These are phyloP conservation scores for Drosophila mimetica DNA, from an alignment of 2,888 invertebrate genomes.

Conservation along the genomic window DNA sequence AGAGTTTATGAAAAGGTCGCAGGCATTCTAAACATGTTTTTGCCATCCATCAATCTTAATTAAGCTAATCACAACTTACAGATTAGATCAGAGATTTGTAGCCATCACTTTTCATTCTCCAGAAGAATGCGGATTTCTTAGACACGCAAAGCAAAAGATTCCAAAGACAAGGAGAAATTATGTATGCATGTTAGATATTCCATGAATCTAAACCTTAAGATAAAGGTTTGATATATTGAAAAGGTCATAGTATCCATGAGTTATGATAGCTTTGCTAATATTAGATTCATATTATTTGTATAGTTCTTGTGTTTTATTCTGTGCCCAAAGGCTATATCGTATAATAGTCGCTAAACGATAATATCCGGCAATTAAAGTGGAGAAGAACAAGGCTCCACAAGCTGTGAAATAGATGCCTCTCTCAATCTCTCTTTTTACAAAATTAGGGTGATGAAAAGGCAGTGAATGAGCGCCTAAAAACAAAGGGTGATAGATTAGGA, in stretches of 20 bases:
- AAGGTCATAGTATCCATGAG: too few relatives aligned
- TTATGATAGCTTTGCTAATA: too few relatives aligned
- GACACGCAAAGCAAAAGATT: conserved; percentile 7
- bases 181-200: background rate
- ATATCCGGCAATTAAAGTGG: conserved; percentile 35
- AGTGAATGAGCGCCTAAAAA: too few relatives aligned
- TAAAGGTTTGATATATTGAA: background rate
- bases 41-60: conserved; percentile 32
- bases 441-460: too few relatives aligned
- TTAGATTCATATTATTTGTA: too few relatives aligned
- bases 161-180: conserved; percentile 2
- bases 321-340: background rate
- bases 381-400: conserved; percentile 7
- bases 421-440: too few relatives aligned
- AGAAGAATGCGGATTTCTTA: conserved; percentile 21
- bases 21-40: background rate
- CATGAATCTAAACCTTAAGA: background rate
- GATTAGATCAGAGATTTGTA: conserved; percentile 21
- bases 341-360: conserved; percentile 29
- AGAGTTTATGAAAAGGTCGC: background rate
- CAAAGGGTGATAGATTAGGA: too few relatives aligned
- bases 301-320: too few relatives aligned
- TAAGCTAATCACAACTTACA: conserved; percentile 5
- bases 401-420: background rate
- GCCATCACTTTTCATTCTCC: conserved; percentile 11